Percentiles rank a stretch among this genome's conserved stretches.
These are phyloP conservation scores for Tenthredo notha DNA, from an alignment of 2,888 invertebrate species.

Conservation along the genomic window DNA sequence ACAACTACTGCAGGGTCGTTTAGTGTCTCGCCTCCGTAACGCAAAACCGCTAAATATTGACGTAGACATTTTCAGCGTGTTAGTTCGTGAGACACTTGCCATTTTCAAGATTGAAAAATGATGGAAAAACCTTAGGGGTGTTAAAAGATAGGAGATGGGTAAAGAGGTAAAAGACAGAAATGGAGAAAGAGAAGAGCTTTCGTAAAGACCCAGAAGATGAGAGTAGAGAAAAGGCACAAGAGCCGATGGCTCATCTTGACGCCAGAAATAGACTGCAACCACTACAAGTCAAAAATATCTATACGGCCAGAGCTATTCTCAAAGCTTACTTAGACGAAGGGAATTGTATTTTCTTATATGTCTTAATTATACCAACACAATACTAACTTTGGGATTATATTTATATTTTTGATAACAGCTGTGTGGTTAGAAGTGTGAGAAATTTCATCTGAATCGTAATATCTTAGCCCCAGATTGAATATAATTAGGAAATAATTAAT, in stretches of 20 bases:
- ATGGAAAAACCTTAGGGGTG: neutral
- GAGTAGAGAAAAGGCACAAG: slow-evolving; percentile 53
- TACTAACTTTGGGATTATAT: neutral
- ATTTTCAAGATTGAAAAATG: neutral
- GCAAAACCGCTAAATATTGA: neutral
- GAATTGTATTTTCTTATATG: neutral
- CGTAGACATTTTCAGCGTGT: neutral
- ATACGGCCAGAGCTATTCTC: slow-evolving; percentile 22
- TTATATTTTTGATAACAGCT: neutral
- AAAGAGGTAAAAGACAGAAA: neutral
- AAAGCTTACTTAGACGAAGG: slow-evolving; percentile 29
- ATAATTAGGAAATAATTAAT: neutral
- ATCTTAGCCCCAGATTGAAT: neutral
- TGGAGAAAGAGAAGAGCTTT: neutral
- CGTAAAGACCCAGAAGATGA: neutral
- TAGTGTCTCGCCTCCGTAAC: neutral
- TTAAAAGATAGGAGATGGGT: neutral
- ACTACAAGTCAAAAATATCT: slow-evolving; percentile 67
- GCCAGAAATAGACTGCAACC: slow-evolving; percentile 65
- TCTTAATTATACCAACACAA: neutral
- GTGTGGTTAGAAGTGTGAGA: neutral
- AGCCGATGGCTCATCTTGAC: slow-evolving; percentile 60
- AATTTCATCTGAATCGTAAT: neutral
- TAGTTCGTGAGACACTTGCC: slow-evolving; percentile 1
- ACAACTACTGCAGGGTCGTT: slow-evolving; percentile 17